These are phyloP conservation scores for Oscheius sp. DNA, from an alignment of 2,888 invertebrate genomes.

Conservation along the genomic window DNA sequence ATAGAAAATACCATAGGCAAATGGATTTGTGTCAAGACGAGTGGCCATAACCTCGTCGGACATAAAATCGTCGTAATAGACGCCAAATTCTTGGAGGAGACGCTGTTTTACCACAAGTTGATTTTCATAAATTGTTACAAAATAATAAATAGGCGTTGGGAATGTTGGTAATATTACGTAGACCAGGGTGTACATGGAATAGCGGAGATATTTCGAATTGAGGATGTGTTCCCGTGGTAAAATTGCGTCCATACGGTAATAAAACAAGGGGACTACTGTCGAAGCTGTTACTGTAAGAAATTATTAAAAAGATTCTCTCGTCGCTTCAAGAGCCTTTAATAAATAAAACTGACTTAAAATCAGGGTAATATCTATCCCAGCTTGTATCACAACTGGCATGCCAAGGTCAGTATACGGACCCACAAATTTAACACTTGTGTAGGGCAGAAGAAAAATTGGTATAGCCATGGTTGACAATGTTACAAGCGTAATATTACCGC, in stretches of 20 bases:
- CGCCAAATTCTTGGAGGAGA: not conserved
- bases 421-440: not conserved
- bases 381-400: not conserved
- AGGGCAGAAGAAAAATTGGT: not conserved
- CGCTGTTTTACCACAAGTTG: not conserved
- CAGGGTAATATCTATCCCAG: not conserved
- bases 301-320: not conserved
- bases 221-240: not conserved
- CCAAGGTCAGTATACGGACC: not conserved
- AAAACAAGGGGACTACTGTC: not conserved
- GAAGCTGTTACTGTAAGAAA: not conserved
- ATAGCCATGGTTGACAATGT: not conserved
- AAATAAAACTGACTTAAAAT: not conserved
- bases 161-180: not conserved
- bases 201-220: not conserved
- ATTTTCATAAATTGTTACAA: not conserved
- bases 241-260: not conserved
- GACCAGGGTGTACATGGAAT: not conserved
- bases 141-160: not conserved
- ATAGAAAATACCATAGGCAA: too few relatives aligned
- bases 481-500: not conserved
- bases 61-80: not conserved
- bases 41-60: not conserved
- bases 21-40: too few relatives aligned
- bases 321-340: too few relatives aligned